A percentile compares a stretch with the other conserved stretches of the same genome.
phyloP scores from a whole-genome alignment of 2,797 vertebrate species.

The Onychomys torridus region DNA sequence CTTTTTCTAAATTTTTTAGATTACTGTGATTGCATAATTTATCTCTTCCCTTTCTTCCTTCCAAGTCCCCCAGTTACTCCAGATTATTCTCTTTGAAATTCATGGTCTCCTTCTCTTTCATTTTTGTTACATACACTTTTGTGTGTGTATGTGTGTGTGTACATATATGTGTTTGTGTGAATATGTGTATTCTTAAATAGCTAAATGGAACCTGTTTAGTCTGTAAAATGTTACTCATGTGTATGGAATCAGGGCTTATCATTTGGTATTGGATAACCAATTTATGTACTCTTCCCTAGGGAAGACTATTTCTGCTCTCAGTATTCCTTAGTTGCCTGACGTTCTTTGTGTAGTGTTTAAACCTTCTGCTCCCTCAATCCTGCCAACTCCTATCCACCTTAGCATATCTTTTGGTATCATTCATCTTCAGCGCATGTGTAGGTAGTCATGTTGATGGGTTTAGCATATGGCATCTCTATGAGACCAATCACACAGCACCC shows the following conservation, averaged over 20 bases:
- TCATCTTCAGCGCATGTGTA: background rate
- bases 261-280: background rate
- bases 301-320: background rate
- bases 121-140: background rate
- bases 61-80: accelerated
- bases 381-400: background rate
- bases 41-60: background rate
- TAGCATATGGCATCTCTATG: background rate
- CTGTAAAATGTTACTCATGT: too few species aligned
- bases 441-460: background rate
- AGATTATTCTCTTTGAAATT: background rate
- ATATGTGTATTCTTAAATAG: background rate
- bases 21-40: background rate
- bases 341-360: background rate
- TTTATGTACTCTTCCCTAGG: background rate
- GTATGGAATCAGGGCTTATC: too few species aligned
- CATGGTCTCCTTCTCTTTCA: background rate
- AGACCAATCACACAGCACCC: background rate
- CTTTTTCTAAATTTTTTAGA: background rate
- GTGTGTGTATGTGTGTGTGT: background rate
- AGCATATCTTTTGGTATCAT: too few species aligned
- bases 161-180: background rate
- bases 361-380: too few species aligned
- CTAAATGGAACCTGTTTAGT: too few species aligned
- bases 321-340: background rate